Percentiles rank a stretch among this genome's conserved stretches.
Conservation (phyloP, 2,113 vertebrate genomes). For the Pimephales promelas region DNA sequence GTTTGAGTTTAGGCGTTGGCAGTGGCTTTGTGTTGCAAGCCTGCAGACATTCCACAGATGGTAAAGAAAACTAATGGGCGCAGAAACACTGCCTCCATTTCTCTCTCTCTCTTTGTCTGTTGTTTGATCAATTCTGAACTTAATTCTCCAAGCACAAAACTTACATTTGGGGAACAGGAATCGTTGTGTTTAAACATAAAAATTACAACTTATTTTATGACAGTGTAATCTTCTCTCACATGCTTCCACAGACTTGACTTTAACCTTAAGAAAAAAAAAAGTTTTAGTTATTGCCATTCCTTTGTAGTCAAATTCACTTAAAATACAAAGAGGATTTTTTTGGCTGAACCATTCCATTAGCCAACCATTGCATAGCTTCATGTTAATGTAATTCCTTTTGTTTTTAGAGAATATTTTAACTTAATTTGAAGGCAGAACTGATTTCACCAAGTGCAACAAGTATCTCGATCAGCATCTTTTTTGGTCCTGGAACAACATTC, state of each 20-base stretch:
- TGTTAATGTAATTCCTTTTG: background rate
- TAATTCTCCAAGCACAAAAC: conserved; percentile 15
- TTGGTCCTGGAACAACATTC: too few species aligned
- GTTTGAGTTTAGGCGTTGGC: conserved; percentile 47
- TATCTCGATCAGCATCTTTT: too few species aligned
- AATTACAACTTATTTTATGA: conserved; percentile 31
- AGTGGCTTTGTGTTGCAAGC: conserved; percentile 37
- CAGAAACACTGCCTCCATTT: conserved; percentile 35
- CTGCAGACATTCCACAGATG: conserved; percentile 50
- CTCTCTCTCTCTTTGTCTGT: conserved; percentile 2
- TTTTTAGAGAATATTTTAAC: background rate
- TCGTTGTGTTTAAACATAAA: conserved; percentile 35
- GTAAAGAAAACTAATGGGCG: conserved; percentile 26
- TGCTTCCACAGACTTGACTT: background rate
- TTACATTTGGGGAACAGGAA: conserved; percentile 27
- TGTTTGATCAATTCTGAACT: conserved; percentile 33
- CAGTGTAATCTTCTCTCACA: conserved; percentile 37
- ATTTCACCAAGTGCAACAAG: too few species aligned
- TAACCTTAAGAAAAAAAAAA: background rate
- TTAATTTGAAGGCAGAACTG: too few species aligned
- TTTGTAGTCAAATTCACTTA: background rate
- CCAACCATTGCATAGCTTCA: background rate
- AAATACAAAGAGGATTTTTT: conserved; percentile 7
- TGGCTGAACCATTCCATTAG: conserved; percentile 2
- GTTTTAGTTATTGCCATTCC: background rate